These are phyloP conservation scores for Holcopasites calliopsidis DNA, from an alignment of 1,140 invertebrate genomes.

Conservation along the genomic window DNA sequence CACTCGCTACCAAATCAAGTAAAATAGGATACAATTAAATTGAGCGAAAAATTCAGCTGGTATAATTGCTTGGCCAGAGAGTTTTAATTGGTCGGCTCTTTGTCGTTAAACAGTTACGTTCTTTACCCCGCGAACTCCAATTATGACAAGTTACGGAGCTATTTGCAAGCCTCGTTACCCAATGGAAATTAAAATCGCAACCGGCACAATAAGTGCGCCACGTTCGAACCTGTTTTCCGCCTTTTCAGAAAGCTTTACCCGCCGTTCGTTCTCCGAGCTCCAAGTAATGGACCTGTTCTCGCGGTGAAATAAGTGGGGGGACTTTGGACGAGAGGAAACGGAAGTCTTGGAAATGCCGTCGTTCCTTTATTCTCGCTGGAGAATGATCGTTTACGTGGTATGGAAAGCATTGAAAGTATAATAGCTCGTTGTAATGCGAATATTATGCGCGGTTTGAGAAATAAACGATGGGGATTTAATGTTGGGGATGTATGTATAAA, in stretches of 20 bases:
- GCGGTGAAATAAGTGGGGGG: no score
- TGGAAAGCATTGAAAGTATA: not conserved
- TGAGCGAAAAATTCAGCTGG: not conserved
- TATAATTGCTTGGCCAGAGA: not conserved
- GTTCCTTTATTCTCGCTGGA: not conserved
- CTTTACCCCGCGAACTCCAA: not conserved
- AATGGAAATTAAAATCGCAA: constrained; percentile 22
- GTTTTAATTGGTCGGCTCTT: constrained; percentile 18
- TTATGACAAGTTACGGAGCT: constrained; percentile 12
- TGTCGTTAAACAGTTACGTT: constrained; percentile 17
- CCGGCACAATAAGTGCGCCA: not conserved
- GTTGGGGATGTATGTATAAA: no score
- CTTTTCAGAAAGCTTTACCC: not conserved
- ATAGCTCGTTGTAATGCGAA: not conserved
- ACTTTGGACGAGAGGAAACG: not conserved
- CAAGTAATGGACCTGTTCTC: not conserved
- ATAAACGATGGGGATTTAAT: no score
- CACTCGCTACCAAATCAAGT: not conserved
- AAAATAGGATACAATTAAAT: constrained; percentile 19
- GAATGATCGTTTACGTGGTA: not conserved
- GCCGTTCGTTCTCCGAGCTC: not conserved
- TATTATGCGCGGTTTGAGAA: no score
- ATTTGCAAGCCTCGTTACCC: constrained; percentile 10
- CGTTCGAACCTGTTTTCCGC: not conserved
- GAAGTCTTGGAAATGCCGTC: not conserved